Percentiles rank a stretch among this genome's conserved stretches.
phyloP scores from a whole-genome alignment of 2,113 vertebrate genomes.

The Alces alces region DNA sequence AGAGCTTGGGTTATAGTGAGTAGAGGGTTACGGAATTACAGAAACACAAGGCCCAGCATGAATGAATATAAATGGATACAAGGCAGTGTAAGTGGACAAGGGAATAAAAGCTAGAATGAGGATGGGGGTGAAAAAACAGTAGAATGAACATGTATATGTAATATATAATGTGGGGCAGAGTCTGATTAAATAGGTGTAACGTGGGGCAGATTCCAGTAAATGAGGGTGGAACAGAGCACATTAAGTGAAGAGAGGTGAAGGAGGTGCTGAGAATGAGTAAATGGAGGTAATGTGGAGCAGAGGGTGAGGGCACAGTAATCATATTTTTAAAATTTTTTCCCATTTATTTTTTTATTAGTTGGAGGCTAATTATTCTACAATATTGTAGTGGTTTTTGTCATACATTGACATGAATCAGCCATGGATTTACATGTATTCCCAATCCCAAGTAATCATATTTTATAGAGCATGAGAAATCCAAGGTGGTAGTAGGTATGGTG shows the following conservation, averaged over 20 bases:
- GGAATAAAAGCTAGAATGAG: neutral
- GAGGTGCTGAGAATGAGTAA: neutral
- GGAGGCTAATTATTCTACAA: too few species aligned
- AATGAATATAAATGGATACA: neutral
- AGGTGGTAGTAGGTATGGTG: neutral
- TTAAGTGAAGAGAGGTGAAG: neutral
- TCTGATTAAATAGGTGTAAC: neutral
- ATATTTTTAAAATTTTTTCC: neutral
- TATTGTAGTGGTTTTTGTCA: too few species aligned
- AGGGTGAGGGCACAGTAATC: neutral
- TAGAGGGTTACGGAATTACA: neutral
- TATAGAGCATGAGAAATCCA: neutral
- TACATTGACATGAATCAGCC: too few species aligned
- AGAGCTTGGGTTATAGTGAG: neutral
- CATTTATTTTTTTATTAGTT: too few species aligned
- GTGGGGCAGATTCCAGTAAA: neutral
- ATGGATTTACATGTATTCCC: too few species aligned
- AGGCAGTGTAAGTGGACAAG: neutral
- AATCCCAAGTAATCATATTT: neutral
- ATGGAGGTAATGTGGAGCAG: neutral
- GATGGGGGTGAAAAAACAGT: neutral
- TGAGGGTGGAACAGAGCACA: neutral
- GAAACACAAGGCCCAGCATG: neutral
- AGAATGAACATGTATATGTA: neutral
- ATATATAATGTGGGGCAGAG: neutral